phyloP scores from a whole-genome alignment of 2,113 vertebrate species.

The Rhadina sibilatrix region DNA sequence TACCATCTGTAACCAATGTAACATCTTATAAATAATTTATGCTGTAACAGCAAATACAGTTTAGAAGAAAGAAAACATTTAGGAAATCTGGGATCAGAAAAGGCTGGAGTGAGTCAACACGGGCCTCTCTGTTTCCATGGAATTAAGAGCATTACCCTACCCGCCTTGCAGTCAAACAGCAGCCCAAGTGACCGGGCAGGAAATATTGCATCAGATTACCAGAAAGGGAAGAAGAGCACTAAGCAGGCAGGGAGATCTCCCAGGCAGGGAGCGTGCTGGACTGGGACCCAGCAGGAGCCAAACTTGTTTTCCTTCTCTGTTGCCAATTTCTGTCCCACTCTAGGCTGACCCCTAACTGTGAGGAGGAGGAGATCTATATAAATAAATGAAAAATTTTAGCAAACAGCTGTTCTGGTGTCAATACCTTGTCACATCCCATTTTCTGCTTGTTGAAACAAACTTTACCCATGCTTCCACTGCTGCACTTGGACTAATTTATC shows the following conservation, averaged over 20 bases:
- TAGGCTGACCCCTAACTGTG: neutral
- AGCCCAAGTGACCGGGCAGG: neutral
- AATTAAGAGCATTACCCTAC: neutral
- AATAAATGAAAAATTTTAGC: neutral
- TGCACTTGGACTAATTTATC: neutral
- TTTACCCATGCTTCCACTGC: neutral
- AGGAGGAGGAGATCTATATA: neutral
- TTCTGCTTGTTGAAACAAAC: constrained; percentile 15
- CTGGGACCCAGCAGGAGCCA: neutral
- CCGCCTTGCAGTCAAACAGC: neutral
- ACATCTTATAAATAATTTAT: constrained; percentile 13
- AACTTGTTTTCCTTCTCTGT: neutral
- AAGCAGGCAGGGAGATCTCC: neutral
- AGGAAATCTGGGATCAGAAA: neutral
- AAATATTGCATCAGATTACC: neutral
- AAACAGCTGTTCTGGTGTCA: neutral
- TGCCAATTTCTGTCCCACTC: neutral
- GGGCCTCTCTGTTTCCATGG: neutral
- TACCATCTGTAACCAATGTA: neutral
- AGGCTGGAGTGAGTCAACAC: neutral
- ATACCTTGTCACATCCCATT: constrained; percentile 16
- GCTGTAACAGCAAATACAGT: neutral
- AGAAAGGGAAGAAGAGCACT: neutral
- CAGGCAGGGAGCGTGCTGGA: rapidly evolving
- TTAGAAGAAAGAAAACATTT: neutral